phyloP scores from a whole-genome alignment of 2,888 invertebrate genomes.

The Lepidocyrtinus sp. region DNA sequence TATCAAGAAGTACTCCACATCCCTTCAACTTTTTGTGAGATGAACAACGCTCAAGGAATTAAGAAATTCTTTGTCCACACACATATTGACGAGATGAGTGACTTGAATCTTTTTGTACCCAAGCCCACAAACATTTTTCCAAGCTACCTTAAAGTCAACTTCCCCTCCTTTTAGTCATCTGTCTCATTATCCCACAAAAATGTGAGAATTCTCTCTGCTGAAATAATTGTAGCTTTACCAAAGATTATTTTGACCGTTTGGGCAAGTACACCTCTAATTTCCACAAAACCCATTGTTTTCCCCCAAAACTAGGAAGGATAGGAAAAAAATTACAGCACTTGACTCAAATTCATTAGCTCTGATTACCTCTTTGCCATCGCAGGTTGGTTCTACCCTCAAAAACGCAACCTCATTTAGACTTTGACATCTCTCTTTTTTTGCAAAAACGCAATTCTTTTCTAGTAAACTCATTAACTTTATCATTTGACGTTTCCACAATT shows the following conservation, averaged over 20 bases:
- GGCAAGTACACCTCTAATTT: too few species aligned
- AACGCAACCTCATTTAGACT: not conserved
- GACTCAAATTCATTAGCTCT: not conserved
- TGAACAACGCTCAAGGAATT: not conserved
- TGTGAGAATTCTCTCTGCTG: too few species aligned
- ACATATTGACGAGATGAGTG: not conserved
- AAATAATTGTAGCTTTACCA: too few species aligned
- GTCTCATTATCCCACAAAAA: not conserved
- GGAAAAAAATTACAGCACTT: not conserved
- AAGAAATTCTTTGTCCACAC: not conserved
- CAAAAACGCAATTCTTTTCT: not conserved
- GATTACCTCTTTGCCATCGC: not conserved
- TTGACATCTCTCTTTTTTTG: not conserved
- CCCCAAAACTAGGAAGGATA: not conserved
- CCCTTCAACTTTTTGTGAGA: too few species aligned
- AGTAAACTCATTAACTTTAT: not conserved
- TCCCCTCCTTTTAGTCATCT: constrained; percentile 17
- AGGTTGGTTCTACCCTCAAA: not conserved
- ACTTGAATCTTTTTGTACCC: not conserved
- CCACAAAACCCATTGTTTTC: not conserved
- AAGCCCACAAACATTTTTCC: not conserved
- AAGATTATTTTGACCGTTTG: not conserved
- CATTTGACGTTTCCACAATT: not conserved
- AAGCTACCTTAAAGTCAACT: constrained; percentile 5
- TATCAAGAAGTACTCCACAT: not conserved